Evolutionary conservation across 64 coral and sea anemone genomes (phyloP).

Genomic region (Actinia equina): DNA sequence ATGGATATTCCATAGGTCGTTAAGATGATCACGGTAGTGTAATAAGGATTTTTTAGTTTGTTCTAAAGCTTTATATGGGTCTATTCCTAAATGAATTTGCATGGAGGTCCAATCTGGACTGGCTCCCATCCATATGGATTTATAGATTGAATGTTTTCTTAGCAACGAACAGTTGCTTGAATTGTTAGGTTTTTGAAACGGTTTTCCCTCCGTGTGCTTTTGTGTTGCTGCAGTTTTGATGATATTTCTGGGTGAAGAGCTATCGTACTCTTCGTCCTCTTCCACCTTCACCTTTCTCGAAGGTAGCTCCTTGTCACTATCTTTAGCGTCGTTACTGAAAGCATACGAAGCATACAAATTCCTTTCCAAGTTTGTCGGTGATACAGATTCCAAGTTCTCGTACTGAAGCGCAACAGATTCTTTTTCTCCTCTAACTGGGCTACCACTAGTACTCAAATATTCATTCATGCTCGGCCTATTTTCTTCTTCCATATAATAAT

Average conservation of each 20-base stretch:
- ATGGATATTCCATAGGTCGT: constrained; percentile 93
- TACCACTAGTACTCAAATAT: not conserved
- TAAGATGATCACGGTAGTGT: constrained; percentile 74
- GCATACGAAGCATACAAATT: not conserved
- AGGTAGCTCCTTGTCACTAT: no score
- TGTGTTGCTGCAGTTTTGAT: not conserved
- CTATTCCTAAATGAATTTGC: constrained; percentile 68
- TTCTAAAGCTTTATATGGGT: constrained; percentile 50
- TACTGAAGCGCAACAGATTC: not conserved
- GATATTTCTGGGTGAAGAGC: not conserved
- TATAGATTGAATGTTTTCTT: constrained; percentile 5
- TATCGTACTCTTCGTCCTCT: not conserved
- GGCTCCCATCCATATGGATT: constrained; percentile 87
- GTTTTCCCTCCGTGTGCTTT: not conserved
- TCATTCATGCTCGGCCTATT: not conserved
- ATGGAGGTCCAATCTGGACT: constrained; percentile 71
- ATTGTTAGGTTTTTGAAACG: not conserved
- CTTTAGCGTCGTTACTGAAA: not conserved
- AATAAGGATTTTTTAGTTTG: constrained; percentile 75
- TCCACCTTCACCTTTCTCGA: not conserved
- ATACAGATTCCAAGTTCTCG: not conserved
- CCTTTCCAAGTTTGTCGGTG: not conserved
- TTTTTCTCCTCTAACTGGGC: not conserved
- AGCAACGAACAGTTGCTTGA: constrained; percentile 48
- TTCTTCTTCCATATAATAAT: not conserved